Base-by-base conservation (phyloP, 2,888 invertebrate species). In the Agonopterix heracliana region DNA sequence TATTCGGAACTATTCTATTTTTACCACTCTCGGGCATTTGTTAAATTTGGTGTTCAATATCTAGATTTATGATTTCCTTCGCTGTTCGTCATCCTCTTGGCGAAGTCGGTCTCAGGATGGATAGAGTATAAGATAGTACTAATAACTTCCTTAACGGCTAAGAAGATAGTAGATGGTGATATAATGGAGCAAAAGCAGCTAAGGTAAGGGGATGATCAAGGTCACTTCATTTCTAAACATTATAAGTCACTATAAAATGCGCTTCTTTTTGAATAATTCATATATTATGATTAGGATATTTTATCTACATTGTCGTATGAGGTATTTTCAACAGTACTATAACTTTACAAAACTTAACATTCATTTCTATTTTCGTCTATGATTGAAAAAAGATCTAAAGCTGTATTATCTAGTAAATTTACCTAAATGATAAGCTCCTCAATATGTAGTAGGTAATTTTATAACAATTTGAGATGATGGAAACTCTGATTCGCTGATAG, bases 221-320 rank as follows among this genome's bases (percentile, higher is more conserved):
- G 86, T 81, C 86, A 87, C 86, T 87, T 87, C 80, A 78, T 79
- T 82, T 78, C 83, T 85, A 85, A 78, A 79, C 61, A 74, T 82
- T 81, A 81, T 69, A 72, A 75, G 71, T 76, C 66, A 73, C 77
- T 81, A 81, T 78, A 74, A 76, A 74, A 78, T 70, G 73, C 67
- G 63, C 67, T 67, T 26, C 72, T 66, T 61, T 67, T 68, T 66
- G 70, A 74, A 66, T 65, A 65, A 73, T 71, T 57, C 70, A 71
- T 65, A 67, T 66, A 63, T 57, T 57, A 57, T 61, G 67, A 64
- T 65, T 67, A 71, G 63, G 66, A 60, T 68, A 67, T 72, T 68
- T 62, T 63, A 78, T 72, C 63, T 76, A 81, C 71, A 77, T 68
- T 69, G 63, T 73, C 60, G 59, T 68, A 40, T 74, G 83, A 81